Evolutionary conservation across 2,113 vertebrate genomes (phyloP).

Genomic region (Stigmatopora argus): DNA sequence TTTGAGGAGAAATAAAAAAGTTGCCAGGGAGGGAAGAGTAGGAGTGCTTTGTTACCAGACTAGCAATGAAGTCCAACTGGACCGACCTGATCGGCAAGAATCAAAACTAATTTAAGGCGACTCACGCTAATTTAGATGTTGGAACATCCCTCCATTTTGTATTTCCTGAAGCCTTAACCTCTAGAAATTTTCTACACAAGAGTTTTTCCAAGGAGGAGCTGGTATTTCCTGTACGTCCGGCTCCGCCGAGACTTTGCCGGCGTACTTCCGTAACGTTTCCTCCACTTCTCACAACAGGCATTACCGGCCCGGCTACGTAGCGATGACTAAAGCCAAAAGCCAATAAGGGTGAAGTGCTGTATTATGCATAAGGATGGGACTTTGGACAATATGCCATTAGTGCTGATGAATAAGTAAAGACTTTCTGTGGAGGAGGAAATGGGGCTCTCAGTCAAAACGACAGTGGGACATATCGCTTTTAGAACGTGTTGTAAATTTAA

Average conservation of each 20-base stretch:
- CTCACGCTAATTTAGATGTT: background rate
- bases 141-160: background rate
- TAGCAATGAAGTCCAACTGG: conserved; percentile 17
- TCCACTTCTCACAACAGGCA: background rate
- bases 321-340: background rate
- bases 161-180: conserved; percentile 7
- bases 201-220: conserved; percentile 62
- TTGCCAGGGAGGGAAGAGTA: conserved; percentile 30
- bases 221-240: conserved; percentile 72
- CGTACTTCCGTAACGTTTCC: conserved; percentile 7
- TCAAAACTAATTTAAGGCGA: conserved; percentile 4
- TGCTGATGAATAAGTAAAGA: conserved; percentile 63
- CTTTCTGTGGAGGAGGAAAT: conserved; percentile 27
- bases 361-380: conserved; percentile 40
- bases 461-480: conserved; percentile 8
- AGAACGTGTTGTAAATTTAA: background rate
- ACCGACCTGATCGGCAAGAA: conserved; percentile 20
- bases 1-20: conserved; percentile 64
- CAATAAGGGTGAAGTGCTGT: background rate
- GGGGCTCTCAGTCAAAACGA: conserved; percentile 9
- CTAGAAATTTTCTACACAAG: conserved; percentile 30
- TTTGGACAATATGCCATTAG: conserved; percentile 54
- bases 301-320: background rate
- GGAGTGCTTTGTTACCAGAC: background rate
- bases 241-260: conserved; percentile 26